phyloP scores from a whole-genome alignment of 2,888 invertebrate genomes.

The Norana najaformis region DNA sequence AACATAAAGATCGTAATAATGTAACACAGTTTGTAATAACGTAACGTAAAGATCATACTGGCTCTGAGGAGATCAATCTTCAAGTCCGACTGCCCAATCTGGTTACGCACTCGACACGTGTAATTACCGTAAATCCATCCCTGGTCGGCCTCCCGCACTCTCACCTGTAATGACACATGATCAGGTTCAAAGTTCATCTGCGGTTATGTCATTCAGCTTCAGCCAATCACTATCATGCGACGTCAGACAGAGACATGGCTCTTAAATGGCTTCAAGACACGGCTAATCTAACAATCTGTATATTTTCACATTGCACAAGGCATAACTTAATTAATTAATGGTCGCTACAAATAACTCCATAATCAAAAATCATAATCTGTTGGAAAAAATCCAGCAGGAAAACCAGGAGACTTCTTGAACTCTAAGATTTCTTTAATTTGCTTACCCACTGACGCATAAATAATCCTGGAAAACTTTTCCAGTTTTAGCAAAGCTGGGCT shows the following conservation, averaged over 20 bases:
- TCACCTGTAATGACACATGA: slow-evolving; percentile 34
- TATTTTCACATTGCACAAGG: neutral
- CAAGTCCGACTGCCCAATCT: slow-evolving; percentile 34
- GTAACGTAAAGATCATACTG: slow-evolving; percentile 29
- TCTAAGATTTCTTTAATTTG: too few species aligned
- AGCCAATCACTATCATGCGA: neutral
- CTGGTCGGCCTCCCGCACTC: slow-evolving; percentile 42
- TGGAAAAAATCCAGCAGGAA: too few species aligned
- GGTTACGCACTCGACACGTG: slow-evolving; percentile 42
- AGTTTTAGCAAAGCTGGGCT: too few species aligned
- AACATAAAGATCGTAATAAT: neutral
- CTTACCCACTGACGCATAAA: too few species aligned
- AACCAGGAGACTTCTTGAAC: too few species aligned
- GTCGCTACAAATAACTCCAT: too few species aligned
- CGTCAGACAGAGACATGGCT: neutral
- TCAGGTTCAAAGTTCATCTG: neutral
- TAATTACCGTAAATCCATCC: slow-evolving; percentile 46
- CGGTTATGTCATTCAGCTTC: neutral
- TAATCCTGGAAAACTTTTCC: too few species aligned
- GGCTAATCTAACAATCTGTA: too few species aligned
- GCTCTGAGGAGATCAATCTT: slow-evolving; percentile 39
- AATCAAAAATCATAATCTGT: too few species aligned
- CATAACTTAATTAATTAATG: too few species aligned
- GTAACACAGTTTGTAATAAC: neutral
- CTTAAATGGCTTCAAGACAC: too few species aligned